Percentiles rank a stretch among this genome's conserved stretches.
Evolutionary conservation across 2,797 vertebrate species (phyloP).

Genomic region (Alcedo atthis): DNA sequence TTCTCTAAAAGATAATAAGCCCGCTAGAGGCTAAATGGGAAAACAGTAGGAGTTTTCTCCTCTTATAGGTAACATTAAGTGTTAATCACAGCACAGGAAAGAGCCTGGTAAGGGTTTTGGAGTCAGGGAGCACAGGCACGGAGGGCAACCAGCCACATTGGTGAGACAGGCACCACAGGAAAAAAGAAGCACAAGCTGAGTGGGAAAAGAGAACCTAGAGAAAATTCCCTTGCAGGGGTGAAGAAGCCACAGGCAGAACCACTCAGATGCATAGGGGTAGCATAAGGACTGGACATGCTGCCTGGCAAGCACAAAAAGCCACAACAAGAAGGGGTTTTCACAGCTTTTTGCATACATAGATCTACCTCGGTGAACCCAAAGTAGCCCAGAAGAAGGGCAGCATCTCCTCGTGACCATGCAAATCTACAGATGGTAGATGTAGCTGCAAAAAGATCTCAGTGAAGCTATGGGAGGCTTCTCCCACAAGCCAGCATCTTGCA

Average conservation of each 20-base stretch:
- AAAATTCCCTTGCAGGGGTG: background rate
- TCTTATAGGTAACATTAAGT: conserved; percentile 5
- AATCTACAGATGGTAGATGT: background rate
- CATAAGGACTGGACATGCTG: background rate
- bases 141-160: rapidly evolving
- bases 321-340: background rate
- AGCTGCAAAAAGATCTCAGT: background rate
- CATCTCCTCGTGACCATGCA: background rate
- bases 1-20: conserved; percentile 34
- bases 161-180: background rate
- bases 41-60: conserved; percentile 45
- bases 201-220: background rate
- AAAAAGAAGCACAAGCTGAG: background rate
- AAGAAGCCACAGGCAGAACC: background rate
- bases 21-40: conserved; percentile 22
- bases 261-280: background rate
- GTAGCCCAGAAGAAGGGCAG: background rate
- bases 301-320: background rate
- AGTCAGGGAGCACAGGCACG: background rate
- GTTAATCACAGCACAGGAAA: conserved; percentile 27
- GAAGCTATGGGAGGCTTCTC: background rate
- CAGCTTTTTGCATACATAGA: background rate
- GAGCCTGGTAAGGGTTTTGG: background rate
- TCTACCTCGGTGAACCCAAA: background rate
- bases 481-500: background rate